phyloP scores from a whole-genome alignment of 2,888 invertebrate species.

The Acronicta psi region DNA sequence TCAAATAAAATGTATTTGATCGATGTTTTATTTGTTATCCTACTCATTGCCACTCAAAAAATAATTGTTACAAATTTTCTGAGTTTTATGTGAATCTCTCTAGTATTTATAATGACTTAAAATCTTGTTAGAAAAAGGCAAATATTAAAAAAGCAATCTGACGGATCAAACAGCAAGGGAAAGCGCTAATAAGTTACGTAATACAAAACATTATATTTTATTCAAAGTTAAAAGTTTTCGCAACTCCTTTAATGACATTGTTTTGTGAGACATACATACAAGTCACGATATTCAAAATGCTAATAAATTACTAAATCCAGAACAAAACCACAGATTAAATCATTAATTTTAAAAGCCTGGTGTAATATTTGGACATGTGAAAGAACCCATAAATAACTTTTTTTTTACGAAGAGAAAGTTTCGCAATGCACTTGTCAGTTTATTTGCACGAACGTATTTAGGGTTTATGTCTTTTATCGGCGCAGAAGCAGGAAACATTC shows the following conservation, averaged over 20 bases:
- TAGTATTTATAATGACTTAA: too few relatives aligned
- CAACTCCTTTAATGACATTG: too few relatives aligned
- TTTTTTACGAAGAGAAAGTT: constrained; percentile 18
- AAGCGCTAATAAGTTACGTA: too few relatives aligned
- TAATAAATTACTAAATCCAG: constrained; percentile 7
- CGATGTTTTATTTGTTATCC: too few relatives aligned
- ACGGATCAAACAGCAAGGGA: too few relatives aligned
- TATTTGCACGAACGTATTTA: constrained; percentile 29
- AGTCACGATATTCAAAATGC: constrained; percentile 12
- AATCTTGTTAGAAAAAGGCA: too few relatives aligned
- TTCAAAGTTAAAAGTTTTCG: too few relatives aligned
- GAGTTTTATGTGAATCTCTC: too few relatives aligned
- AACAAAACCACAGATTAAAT: not conserved
- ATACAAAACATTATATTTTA: too few relatives aligned
- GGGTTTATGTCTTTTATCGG: constrained; percentile 46
- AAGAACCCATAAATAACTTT: constrained; percentile 34
- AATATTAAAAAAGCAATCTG: too few relatives aligned
- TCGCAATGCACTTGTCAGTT: constrained; percentile 14
- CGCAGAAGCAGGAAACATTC: constrained; percentile 41
- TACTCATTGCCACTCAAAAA: too few relatives aligned
- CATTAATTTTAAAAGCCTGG: constrained; percentile 18
- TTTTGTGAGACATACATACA: not conserved
- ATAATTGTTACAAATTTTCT: too few relatives aligned
- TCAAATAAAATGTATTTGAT: not conserved
- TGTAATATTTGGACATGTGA: constrained; percentile 31